These are phyloP conservation scores for Pomacea canaliculata DNA, from an alignment of 2,888 invertebrate genomes.

Conservation along the genomic window DNA sequence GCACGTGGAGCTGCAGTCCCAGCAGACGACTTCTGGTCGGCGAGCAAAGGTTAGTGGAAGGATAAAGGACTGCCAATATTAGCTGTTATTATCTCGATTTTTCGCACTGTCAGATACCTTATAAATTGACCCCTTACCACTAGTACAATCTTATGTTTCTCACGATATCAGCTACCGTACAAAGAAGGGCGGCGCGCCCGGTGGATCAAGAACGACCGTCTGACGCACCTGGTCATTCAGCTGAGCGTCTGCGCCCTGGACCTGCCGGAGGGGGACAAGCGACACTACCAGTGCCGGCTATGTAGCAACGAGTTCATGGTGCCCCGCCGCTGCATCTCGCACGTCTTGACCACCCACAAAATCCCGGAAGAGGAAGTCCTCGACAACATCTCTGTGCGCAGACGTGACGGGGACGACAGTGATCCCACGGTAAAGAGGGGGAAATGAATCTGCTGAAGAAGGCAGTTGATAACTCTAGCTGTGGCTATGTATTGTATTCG, in stretches of 20 bases:
- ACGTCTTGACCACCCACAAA: conserved; percentile 51
- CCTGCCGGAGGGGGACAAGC: conserved; percentile 23
- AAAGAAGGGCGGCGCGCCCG: conserved; percentile 13
- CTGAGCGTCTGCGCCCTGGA: conserved; percentile 8
- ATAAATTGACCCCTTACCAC: too few species aligned
- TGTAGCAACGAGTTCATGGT: conserved; percentile 55
- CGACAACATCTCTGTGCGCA: conserved; percentile 24
- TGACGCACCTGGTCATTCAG: conserved; percentile 24
- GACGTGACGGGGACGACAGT: conserved; percentile 10
- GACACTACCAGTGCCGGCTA: conserved; percentile 45
- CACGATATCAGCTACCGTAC: neutral
- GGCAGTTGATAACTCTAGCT: too few species aligned
- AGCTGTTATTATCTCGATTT: too few species aligned
- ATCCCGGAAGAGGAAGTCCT: conserved; percentile 41
- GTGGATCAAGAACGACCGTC: conserved; percentile 28
- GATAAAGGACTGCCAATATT: too few species aligned
- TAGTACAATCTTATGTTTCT: too few species aligned
- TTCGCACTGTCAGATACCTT: too few species aligned
- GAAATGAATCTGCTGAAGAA: too few species aligned
- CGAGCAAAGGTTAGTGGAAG: conserved; percentile 8
- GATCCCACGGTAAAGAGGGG: neutral
- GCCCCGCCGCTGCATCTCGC: conserved; percentile 51
- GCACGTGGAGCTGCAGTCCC: conserved; percentile 10
- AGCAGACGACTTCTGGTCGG: neutral
- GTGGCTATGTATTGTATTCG: too few species aligned